These are phyloP conservation scores for Scatophagus argus DNA, from an alignment of 2,113 vertebrate species.

Conservation along the genomic window DNA sequence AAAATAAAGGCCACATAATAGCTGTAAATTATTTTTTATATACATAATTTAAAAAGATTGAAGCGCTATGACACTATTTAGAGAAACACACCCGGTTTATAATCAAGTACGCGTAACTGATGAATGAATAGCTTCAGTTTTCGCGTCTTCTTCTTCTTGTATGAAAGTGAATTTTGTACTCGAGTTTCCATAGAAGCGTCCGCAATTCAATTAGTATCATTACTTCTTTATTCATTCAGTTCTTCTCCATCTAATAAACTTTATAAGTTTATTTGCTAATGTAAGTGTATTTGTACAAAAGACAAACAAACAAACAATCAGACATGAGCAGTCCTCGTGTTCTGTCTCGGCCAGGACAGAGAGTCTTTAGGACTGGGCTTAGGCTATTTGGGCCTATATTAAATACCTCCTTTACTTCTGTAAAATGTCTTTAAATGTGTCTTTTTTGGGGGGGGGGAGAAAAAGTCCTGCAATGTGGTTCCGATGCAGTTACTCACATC, in stretches of 20 bases:
- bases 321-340: constrained; percentile 80
- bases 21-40: background rate
- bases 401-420: constrained; percentile 82
- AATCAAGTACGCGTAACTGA: background rate
- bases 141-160: background rate
- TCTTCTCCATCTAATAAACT: constrained; percentile 88
- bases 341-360: constrained; percentile 68
- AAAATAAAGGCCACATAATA: background rate
- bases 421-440: constrained; percentile 81
- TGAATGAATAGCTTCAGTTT: background rate
- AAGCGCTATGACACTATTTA: background rate
- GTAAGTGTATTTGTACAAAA: constrained; percentile 89
- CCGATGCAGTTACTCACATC: constrained; percentile 79
- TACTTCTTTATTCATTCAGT: constrained; percentile 85
- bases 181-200: constrained; percentile 70
- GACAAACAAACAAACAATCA: constrained; percentile 85
- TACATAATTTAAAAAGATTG: background rate
- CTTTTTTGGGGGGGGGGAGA: constrained; percentile 35
- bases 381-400: constrained; percentile 72
- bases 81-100: background rate
- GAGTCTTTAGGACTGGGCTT: constrained; percentile 62
- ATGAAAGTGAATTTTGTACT: constrained; percentile 25
- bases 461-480: constrained; percentile 67
- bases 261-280: constrained; percentile 87
- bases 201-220: constrained; percentile 74